These are phyloP conservation scores for Protomyctophum bolini DNA, from an alignment of 2,113 vertebrate genomes.

Conservation along the genomic window DNA sequence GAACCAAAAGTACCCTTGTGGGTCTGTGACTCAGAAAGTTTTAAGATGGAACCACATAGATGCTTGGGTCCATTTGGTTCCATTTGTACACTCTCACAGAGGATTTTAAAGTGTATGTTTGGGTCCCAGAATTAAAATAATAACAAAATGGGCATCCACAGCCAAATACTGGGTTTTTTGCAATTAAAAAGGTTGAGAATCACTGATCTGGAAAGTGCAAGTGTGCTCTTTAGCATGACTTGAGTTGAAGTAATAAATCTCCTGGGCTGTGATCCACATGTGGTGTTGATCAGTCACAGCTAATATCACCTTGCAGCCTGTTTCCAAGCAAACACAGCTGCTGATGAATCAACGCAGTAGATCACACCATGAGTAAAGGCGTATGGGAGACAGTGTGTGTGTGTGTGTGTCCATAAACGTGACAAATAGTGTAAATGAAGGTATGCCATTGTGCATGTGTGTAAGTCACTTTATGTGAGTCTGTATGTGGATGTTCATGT, in stretches of 20 bases:
- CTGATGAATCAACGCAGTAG: slow-evolving; percentile 49
- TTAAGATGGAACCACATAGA: too few species aligned
- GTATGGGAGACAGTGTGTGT: slow-evolving; percentile 1
- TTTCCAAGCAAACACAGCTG: slow-evolving; percentile 67
- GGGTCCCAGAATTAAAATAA: too few species aligned
- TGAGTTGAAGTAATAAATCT: slow-evolving; percentile 52
- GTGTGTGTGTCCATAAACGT: not conserved
- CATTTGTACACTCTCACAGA: too few species aligned
- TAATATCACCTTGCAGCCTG: slow-evolving; percentile 65
- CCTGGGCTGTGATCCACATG: slow-evolving; percentile 51
- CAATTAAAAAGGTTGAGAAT: not conserved
- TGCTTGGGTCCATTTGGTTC: too few species aligned
- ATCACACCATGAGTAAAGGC: slow-evolving; percentile 34
- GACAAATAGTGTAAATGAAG: too few species aligned
- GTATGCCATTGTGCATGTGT: too few species aligned
- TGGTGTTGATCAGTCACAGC: slow-evolving; percentile 72
- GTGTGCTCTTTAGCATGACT: slow-evolving; percentile 38
- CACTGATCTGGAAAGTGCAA: slow-evolving; percentile 20
- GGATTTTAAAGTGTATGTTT: too few species aligned
- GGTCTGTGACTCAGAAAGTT: too few species aligned
- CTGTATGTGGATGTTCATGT: too few species aligned
- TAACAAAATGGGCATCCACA: not conserved
- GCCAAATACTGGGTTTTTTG: not conserved
- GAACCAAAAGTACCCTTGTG: too few species aligned
- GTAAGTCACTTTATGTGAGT: too few species aligned